Percentiles rank a stretch among this genome's conserved stretches.
Evolutionary conservation across 2,888 invertebrate species (phyloP).

Genomic region (Scaptomyza flava): DNA sequence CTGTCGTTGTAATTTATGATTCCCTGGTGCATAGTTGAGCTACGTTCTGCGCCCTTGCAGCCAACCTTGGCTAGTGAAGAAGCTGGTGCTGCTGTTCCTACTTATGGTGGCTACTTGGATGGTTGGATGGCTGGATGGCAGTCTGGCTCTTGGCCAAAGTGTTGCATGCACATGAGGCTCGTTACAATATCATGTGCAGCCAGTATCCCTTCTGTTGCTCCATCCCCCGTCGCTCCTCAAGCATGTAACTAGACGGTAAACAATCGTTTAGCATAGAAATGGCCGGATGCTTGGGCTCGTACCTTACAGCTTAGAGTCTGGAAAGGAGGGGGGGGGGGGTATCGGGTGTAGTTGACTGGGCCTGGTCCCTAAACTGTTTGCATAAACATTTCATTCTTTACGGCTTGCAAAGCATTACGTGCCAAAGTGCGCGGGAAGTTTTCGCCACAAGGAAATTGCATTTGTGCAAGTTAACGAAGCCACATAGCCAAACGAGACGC

Average conservation of each 20-base stretch:
- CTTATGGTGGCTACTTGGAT: neutral
- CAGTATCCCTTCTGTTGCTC: neutral
- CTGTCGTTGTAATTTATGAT: slow-evolving; percentile 44
- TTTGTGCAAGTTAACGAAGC: slow-evolving; percentile 50
- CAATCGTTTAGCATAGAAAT: slow-evolving; percentile 72
- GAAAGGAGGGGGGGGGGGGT: too few species aligned
- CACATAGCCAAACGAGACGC: neutral
- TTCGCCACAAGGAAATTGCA: slow-evolving; percentile 64
- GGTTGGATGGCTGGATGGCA: neutral
- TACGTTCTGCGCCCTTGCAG: slow-evolving; percentile 31
- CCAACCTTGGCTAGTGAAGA: slow-evolving; percentile 1
- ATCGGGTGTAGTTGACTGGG: neutral
- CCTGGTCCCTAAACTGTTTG: slow-evolving; percentile 64
- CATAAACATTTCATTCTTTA: slow-evolving; percentile 65
- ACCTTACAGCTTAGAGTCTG: neutral
- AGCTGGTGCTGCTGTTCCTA: slow-evolving; percentile 4
- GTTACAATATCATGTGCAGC: slow-evolving; percentile 41
- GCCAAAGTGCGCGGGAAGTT: slow-evolving; percentile 62
- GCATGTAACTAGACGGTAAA: slow-evolving; percentile 64
- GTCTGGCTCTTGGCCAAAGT: slow-evolving; percentile 33
- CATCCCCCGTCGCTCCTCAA: slow-evolving; percentile 15
- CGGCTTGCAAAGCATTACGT: slow-evolving; percentile 48
- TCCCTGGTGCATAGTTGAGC: slow-evolving; percentile 60
- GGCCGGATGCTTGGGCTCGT: slow-evolving; percentile 30
- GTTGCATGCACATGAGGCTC: slow-evolving; percentile 44